Evolutionary conservation across 2,888 invertebrate genomes (phyloP), one percentile per base, ranked within the genome.

Genomic region (Euclidia mi): DNA sequence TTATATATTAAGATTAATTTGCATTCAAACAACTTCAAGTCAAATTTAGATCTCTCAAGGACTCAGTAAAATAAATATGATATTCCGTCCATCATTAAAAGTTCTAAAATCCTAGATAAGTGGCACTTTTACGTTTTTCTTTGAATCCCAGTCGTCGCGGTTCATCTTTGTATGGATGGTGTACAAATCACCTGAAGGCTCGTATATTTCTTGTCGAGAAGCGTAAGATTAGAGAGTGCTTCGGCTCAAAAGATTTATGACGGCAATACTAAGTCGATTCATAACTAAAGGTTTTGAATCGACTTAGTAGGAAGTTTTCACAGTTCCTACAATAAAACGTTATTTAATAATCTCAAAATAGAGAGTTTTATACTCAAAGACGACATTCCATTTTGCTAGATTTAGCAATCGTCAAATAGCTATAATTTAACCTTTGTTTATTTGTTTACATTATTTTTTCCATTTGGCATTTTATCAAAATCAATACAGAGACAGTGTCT

Each of bases 221-320:
- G 81, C 81, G 80, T 87, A 84, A 87, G 85, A 91, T 90, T 89
- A 88, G 84, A 85, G 79, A 79, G 81, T 79, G 80, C 82, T 82
- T 70, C 71, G 78, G 76, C 78, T 81, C 79, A 79, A 82, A 78
- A 88, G 90, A 90, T 90, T 91, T 90, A 91, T 89, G 84, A 85
- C 68, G 79, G 81, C 85, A 88, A 89, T 86, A 86, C 85, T 84
- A 81, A 81, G 76, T 84, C 85, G 81, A 88, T 87, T 79, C 78
- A 71, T 69, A 76, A 64, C 79, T n/a, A n/a, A n/a, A n/a, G n/a
- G n/a, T n/a, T n/a, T n/a, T n/a, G n/a, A n/a, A n/a, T n/a, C n/a
- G n/a, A n/a, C 79, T 83, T 85, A n/a, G n/a, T 82, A 78, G 73
- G 72, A 68, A 74, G 69, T 76, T 72, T 74, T 71, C 71, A 73